A percentile compares a stretch with the other conserved stretches of the same genome.
Evolutionary conservation across 2,113 vertebrate genomes (phyloP).

Genomic region (Paramormyrops kingsleyae): DNA sequence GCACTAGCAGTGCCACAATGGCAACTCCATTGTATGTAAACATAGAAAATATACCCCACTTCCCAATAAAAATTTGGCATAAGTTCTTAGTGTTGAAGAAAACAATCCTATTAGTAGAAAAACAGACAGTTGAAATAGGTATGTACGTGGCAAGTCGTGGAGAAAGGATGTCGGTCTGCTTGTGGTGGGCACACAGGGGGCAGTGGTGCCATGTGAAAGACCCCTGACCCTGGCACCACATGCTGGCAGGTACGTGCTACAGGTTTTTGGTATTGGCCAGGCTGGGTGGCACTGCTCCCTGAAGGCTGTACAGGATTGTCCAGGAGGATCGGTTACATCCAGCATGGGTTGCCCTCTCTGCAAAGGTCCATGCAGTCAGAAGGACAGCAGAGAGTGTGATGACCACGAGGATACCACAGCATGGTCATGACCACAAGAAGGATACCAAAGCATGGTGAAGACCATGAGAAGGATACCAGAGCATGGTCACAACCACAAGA

Average conservation of each 20-base stretch:
- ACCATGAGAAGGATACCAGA: too few species aligned
- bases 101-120: not conserved
- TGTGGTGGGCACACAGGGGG: not conserved
- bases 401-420: not conserved
- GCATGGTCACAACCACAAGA: not conserved
- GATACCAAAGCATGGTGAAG: too few species aligned
- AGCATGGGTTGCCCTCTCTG: not conserved
- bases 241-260: not conserved
- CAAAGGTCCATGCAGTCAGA: not conserved
- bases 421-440: too few species aligned
- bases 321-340: not conserved
- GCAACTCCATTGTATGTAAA: constrained; percentile 7
- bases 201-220: not conserved
- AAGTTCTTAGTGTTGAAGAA: not conserved
- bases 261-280: not conserved
- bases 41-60: not conserved
- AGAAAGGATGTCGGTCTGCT: not conserved
- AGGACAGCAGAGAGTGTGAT: not conserved
- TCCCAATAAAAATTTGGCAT: not conserved
- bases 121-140: not conserved
- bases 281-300: not conserved
- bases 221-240: not conserved
- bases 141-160: not conserved
- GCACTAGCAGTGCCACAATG: not conserved
- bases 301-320: not conserved